These are phyloP conservation scores for Nasua narica DNA, from an alignment of 2,797 vertebrate genomes.

Conservation along the genomic window DNA sequence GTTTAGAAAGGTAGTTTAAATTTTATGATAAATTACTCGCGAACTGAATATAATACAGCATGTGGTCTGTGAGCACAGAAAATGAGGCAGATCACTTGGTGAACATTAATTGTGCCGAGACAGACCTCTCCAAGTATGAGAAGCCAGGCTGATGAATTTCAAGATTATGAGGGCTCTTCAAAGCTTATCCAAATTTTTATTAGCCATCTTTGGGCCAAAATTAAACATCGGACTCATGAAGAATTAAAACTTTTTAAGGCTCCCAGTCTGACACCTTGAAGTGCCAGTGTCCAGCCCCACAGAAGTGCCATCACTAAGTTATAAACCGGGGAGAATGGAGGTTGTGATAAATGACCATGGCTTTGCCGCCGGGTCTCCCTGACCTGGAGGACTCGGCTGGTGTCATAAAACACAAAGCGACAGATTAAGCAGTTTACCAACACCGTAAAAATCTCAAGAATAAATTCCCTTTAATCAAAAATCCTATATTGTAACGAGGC, in stretches of 20 bases:
- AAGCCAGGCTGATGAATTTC: not conserved
- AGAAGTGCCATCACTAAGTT: constrained; percentile 37
- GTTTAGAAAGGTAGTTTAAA: not conserved
- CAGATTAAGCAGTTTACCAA: constrained; percentile 78
- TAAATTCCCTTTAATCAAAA: constrained; percentile 77
- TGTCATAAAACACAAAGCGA: constrained; percentile 69
- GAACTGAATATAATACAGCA: not conserved
- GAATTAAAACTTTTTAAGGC: constrained; percentile 50
- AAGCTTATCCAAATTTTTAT: not conserved
- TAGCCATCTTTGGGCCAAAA: not conserved
- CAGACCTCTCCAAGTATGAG: not conserved
- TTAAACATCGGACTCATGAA: constrained; percentile 27
- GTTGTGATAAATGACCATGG: constrained; percentile 63
- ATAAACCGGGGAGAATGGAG: constrained; percentile 62
- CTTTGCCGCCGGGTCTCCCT: constrained; percentile 69
- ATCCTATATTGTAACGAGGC: constrained; percentile 50
- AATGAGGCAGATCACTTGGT: not conserved
- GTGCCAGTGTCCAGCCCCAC: constrained; percentile 48
- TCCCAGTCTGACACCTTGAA: constrained; percentile 43
- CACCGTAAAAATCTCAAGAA: constrained; percentile 72
- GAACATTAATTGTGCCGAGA: not conserved
- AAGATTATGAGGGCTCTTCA: not conserved
- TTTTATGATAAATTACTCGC: not conserved
- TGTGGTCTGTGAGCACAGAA: not conserved
- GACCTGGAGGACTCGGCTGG: constrained; percentile 70